phyloP scores from a whole-genome alignment of 2,797 vertebrate species.

The Botia kubotai region DNA sequence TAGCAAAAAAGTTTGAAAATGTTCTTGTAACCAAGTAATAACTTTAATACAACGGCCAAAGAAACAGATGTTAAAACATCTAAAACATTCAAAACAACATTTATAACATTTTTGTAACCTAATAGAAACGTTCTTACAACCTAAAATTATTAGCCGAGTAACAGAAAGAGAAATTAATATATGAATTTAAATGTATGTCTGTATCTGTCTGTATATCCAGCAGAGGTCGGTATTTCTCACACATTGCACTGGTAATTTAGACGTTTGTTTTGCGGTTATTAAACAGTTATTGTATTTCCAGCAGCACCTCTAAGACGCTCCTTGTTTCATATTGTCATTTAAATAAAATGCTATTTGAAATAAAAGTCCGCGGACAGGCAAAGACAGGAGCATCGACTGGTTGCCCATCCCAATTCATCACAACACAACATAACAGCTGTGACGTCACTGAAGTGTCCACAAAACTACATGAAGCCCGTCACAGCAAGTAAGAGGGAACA shows the following conservation, averaged over 20 bases:
- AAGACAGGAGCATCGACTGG: constrained; percentile 4
- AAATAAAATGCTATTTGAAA: background rate
- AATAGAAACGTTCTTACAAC: too few species aligned
- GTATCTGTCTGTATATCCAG: background rate
- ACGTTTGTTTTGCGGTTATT: background rate
- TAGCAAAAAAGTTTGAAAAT: too few species aligned
- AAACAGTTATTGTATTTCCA: background rate
- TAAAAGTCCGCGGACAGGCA: background rate
- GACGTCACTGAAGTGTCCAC: constrained; percentile 31
- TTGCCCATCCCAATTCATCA: constrained; percentile 20
- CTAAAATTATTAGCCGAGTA: too few species aligned
- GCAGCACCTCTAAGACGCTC: background rate
- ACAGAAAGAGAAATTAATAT: too few species aligned
- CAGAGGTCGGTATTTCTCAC: constrained; percentile 44
- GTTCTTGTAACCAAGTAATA: too few species aligned
- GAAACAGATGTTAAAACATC: too few species aligned
- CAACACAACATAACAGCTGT: constrained; percentile 9
- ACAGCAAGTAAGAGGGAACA: constrained; percentile 20
- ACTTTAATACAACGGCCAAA: too few species aligned
- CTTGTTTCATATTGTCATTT: background rate
- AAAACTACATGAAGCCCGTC: constrained; percentile 18
- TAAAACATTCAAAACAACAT: too few species aligned
- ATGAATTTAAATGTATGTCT: too few species aligned
- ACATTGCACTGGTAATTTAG: background rate
- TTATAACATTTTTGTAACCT: too few species aligned